Evolutionary conservation across 2,113 vertebrate species (phyloP).

Genomic region (Myiozetetes cayanensis): DNA sequence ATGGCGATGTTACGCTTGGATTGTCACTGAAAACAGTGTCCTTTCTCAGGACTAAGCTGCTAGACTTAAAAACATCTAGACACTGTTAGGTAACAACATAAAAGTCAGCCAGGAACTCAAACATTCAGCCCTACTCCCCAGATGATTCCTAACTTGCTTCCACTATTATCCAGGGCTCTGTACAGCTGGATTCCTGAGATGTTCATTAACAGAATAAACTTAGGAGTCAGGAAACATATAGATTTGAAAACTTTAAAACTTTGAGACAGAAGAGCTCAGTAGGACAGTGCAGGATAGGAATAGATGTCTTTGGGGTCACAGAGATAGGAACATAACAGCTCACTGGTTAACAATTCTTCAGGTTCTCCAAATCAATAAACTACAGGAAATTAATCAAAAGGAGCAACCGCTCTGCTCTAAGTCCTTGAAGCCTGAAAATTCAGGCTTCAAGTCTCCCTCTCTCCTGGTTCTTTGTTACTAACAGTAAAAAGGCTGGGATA

Average conservation of each 20-base stretch:
- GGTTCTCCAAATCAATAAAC: conserved; percentile 39
- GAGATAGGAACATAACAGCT: background rate
- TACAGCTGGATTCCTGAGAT: background rate
- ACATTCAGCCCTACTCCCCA: background rate
- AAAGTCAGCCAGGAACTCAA: background rate
- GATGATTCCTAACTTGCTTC: background rate
- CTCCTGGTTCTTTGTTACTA: background rate
- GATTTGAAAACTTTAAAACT: background rate
- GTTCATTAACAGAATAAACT: background rate
- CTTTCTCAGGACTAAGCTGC: background rate
- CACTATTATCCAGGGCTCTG: background rate
- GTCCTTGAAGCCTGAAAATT: conserved; percentile 22
- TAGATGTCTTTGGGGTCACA: background rate
- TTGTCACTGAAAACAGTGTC: background rate
- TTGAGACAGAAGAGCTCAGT: background rate
- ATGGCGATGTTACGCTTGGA: background rate
- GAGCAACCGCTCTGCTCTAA: background rate
- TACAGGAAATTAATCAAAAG: conserved; percentile 45
- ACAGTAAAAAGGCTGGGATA: background rate
- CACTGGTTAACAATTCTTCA: conserved; percentile 19
- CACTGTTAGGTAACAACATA: background rate
- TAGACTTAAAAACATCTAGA: background rate
- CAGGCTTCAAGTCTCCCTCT: background rate
- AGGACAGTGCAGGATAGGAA: background rate
- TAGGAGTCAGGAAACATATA: background rate